phyloP scores from a whole-genome alignment of 1,140 invertebrate species.

The Nephotettix cincticeps region DNA sequence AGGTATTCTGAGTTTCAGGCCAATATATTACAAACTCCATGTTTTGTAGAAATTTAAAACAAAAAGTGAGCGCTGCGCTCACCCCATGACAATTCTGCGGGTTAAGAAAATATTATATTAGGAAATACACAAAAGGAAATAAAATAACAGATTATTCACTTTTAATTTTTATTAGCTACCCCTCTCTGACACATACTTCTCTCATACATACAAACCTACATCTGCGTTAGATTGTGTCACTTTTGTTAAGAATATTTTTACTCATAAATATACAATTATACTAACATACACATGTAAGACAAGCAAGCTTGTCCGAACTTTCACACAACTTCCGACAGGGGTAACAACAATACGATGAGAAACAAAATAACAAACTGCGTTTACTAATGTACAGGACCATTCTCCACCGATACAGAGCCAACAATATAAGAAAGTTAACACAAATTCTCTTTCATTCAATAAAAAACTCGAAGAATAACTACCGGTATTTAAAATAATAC shows the following conservation, averaged over 20 bases:
- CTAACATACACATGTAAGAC: constrained; percentile 14
- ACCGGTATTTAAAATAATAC: too few species aligned
- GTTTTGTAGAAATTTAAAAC: too few species aligned
- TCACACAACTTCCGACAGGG: not conserved
- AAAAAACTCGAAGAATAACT: too few species aligned
- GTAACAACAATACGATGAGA: constrained; percentile 20
- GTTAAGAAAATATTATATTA: too few species aligned
- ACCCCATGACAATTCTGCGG: too few species aligned
- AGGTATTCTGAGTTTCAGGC: too few species aligned
- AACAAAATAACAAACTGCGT: constrained; percentile 13
- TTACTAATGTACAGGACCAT: constrained; percentile 7
- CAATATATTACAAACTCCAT: too few species aligned
- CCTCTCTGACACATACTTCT: constrained; percentile 8
- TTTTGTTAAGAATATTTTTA: constrained; percentile 13
- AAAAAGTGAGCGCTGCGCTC: too few species aligned
- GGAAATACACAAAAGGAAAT: not conserved
- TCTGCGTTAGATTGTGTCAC: constrained; percentile 24
- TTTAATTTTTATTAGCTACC: constrained; percentile 25
- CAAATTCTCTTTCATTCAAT: not conserved
- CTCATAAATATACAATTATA: constrained; percentile 25
- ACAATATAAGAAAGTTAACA: not conserved
- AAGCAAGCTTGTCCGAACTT: constrained; percentile 3
- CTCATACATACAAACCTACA: constrained; percentile 24
- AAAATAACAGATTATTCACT: not conserved
- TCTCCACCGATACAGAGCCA: constrained; percentile 1